phyloP scores from a whole-genome alignment of 92 coral and sea anemone genomes.

The Virgularia gustaviana region DNA sequence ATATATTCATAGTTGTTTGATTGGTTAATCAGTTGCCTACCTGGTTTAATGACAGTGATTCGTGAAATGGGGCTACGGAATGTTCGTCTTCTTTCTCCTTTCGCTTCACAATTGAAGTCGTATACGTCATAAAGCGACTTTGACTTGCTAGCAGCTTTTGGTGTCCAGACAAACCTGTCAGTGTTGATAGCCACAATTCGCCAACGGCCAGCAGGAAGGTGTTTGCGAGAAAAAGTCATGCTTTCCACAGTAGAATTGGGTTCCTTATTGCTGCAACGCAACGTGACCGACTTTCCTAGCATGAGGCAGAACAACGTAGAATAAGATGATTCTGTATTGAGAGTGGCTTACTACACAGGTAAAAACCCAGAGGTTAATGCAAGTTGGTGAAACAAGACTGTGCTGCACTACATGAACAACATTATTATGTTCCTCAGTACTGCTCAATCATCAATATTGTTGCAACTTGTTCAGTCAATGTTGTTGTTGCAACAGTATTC shows the following conservation, averaged over 20 bases:
- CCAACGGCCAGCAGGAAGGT: constrained; percentile 16
- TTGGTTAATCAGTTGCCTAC: background rate
- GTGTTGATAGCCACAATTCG: background rate
- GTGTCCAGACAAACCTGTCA: background rate
- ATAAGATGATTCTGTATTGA: no score
- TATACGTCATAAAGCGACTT: background rate
- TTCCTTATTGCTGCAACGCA: background rate
- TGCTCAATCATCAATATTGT: no score
- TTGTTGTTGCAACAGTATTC: no score
- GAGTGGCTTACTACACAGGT: no score
- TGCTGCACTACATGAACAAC: no score
- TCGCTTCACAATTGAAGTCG: constrained; percentile 16
- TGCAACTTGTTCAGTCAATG: no score
- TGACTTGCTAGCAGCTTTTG: background rate
- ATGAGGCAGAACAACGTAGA: no score
- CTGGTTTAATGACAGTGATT: constrained; percentile 2
- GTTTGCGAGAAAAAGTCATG: constrained; percentile 5
- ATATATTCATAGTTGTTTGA: background rate
- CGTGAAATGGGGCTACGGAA: constrained; percentile 6
- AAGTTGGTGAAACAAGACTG: no score
- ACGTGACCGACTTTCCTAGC: no score
- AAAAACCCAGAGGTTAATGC: no score
- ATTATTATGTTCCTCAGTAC: no score
- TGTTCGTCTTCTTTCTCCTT: background rate
- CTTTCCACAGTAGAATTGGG: background rate